Evolutionary conservation across 1,140 invertebrate species (phyloP), one percentile per base, ranked within the genome.

Genomic region (Holotrichia oblita): DNA sequence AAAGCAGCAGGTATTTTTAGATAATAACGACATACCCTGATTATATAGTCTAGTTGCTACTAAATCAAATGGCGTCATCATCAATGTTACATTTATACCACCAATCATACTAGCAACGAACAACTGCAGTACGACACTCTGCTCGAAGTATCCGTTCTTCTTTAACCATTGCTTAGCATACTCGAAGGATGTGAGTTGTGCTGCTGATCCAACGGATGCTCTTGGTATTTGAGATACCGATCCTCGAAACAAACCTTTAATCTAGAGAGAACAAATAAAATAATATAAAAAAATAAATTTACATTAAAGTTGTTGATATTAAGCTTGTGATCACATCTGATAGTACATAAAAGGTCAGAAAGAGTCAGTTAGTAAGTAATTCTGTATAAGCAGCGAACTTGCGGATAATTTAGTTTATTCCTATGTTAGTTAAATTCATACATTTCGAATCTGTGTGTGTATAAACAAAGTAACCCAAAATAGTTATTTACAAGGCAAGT

Each of bases 11-110:
- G 1, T 48, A 2, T 48, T 48, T 14, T 17, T 14, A 48, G 44
- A 3, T 69, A 69, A 69, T 69, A 8, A 69, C n/a, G 64, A 73
- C 3, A 76, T 69, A 93, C 94, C 92, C 92, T 98, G 97, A 88
- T 98, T 98, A 81, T 97, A 98, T 12, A 98, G 87, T 73, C 97
- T 89, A 0, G 96, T 98, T 0, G 95, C 94, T 64, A 98, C 90
- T 0, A 98, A 93, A 88, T 98, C 97, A 82, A 97, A 96, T 0
- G 97, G 97, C 48, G 96, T 96, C 89, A 98, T 96, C 69, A 91
- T 92, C 0, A 95, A 42, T 0, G 94, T 93, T 85, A 97, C 93
- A 10, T 93, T 91, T 8, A 95, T 86, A 2, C 96, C 96, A 12
- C 95, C 94, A 4, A 96, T 86, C 83, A 95, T 91, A 40, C 94